Conservation (phyloP, 2,797 vertebrate species). For the Pyrocephalus nanus region DNA sequence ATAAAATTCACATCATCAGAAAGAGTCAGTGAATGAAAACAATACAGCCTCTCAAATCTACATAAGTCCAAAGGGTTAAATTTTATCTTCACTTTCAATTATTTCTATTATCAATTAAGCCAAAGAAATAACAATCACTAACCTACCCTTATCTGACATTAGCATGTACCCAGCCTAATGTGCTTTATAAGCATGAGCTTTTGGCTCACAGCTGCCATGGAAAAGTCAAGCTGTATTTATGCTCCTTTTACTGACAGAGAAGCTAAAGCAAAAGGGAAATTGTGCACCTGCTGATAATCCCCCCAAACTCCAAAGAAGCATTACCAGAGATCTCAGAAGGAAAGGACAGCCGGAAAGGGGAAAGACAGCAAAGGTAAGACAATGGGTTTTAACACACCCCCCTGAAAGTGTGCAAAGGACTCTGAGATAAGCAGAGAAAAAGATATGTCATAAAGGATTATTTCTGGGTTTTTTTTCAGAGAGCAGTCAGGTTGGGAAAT, state of each 20-base stretch:
- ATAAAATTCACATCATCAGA: not conserved
- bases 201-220: not conserved
- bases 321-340: not conserved
- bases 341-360: not conserved
- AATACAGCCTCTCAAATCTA: not conserved
- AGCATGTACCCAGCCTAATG: not conserved
- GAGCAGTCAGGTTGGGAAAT: not conserved
- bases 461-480: not conserved
- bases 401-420: accelerated
- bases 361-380: not conserved
- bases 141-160: not conserved
- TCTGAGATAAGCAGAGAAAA: not conserved
- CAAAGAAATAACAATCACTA: slow-evolving; percentile 8
- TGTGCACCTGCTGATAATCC: not conserved
- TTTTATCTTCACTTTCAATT: not conserved
- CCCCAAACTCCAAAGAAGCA: not conserved
- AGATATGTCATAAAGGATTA: not conserved
- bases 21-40: not conserved
- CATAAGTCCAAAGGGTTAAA: not conserved
- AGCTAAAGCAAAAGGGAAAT: not conserved
- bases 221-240: not conserved
- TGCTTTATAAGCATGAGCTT: not conserved
- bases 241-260: not conserved
- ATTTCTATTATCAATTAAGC: not conserved
- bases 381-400: not conserved